phyloP scores from a whole-genome alignment of 2,888 invertebrate species.

The Pinctada fucata region DNA sequence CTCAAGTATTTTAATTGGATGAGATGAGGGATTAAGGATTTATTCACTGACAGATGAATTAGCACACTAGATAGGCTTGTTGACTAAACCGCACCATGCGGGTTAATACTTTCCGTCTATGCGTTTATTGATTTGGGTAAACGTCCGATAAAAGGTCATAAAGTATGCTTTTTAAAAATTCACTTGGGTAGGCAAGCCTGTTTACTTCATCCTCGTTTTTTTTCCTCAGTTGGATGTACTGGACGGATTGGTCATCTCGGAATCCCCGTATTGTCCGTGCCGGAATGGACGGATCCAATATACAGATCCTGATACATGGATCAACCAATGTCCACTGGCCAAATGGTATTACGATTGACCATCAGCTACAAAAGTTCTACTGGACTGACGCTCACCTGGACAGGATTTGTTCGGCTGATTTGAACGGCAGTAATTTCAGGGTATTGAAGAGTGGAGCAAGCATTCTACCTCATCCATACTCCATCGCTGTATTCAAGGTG shows the following conservation, averaged over 20 bases:
- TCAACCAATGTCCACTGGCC: constrained; percentile 87
- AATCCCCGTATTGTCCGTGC: constrained; percentile 88
- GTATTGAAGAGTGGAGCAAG: constrained; percentile 80
- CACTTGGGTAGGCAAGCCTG: too few relatives aligned
- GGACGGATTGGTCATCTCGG: constrained; percentile 92
- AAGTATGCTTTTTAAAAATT: too few relatives aligned
- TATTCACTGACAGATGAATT: too few relatives aligned
- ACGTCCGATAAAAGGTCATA: too few relatives aligned
- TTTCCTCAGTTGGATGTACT: constrained; percentile 82
- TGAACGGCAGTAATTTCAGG: constrained; percentile 81
- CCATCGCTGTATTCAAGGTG: constrained; percentile 88
- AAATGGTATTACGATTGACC: constrained; percentile 91
- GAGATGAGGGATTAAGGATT: too few relatives aligned
- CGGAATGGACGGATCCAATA: constrained; percentile 86
- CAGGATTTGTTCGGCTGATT: constrained; percentile 87
- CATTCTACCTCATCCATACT: constrained; percentile 88
- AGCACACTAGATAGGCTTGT: too few relatives aligned
- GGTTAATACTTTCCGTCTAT: too few relatives aligned
- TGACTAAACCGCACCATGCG: too few relatives aligned
- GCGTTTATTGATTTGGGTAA: too few relatives aligned
- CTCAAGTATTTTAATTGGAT: too few relatives aligned
- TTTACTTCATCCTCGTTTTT: background rate
- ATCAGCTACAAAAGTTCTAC: constrained; percentile 87
- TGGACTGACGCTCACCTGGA: constrained; percentile 92
- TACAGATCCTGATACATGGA: constrained; percentile 73